Evolutionary conservation across 2,113 vertebrate species (phyloP).

Genomic region (Accipiter cooperii): DNA sequence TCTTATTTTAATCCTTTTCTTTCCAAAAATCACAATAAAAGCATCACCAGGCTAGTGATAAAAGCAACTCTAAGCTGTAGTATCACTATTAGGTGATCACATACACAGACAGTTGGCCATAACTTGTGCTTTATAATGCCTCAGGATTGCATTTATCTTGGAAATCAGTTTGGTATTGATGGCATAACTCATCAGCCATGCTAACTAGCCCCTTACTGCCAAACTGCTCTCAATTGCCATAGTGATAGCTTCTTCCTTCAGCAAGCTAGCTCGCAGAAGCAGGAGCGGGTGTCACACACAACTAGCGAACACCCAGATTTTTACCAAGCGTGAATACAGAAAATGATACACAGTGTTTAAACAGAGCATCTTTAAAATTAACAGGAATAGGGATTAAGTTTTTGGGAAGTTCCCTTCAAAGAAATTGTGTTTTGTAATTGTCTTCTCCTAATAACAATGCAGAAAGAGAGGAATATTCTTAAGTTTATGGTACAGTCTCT

Average conservation of each 20-base stretch:
- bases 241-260: background rate
- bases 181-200: constrained; percentile 33
- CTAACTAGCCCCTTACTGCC: background rate
- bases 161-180: constrained; percentile 30
- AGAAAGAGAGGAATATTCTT: background rate
- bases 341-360: background rate
- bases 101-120: background rate
- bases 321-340: background rate
- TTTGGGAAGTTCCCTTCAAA: background rate
- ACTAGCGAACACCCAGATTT: background rate
- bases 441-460: background rate
- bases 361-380: background rate
- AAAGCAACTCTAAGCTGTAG: background rate
- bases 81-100: constrained; percentile 1
- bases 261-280: background rate
- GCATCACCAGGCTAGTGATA: background rate
- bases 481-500: background rate
- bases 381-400: background rate
- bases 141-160: constrained; percentile 8
- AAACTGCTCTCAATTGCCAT: background rate
- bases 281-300: background rate
- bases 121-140: constrained; percentile 16
- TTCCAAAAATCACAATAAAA: background rate
- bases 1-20: background rate
- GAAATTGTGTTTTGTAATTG: background rate